A percentile compares a stretch with the other conserved stretches of the same genome.
These are phyloP conservation scores for Iselma pallidipennis DNA, from an alignment of 2,888 invertebrate species.

Conservation along the genomic window DNA sequence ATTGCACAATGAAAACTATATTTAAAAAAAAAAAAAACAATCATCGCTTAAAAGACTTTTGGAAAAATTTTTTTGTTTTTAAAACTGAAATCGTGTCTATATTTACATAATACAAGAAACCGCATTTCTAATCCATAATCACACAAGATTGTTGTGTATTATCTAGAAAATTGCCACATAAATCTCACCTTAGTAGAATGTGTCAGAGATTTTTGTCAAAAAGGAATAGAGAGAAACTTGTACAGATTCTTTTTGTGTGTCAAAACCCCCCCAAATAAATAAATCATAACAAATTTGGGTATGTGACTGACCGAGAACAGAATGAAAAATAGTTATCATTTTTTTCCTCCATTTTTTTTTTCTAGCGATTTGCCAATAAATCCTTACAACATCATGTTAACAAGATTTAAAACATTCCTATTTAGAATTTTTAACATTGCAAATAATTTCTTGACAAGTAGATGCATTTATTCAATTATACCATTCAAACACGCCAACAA, in stretches of 20 bases:
- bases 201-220: neutral
- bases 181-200: conserved; percentile 8
- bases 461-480: conserved; percentile 12
- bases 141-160: conserved; percentile 6
- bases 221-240: too few species aligned
- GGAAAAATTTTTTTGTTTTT: neutral
- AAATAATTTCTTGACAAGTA: neutral
- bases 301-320: neutral
- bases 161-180: conserved; percentile 13
- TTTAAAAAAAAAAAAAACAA: neutral
- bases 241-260: too few species aligned
- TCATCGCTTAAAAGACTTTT: too few species aligned
- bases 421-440: neutral
- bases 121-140: conserved; percentile 9
- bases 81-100: conserved; percentile 14
- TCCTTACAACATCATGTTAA: neutral
- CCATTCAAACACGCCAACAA: conserved; percentile 3
- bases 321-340: neutral
- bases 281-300: neutral
- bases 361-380: neutral
- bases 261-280: neutral
- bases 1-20: neutral
- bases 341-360: neutral
- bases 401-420: neutral
- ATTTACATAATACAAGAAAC: conserved; percentile 17